These are phyloP conservation scores for Cephus sareptanus DNA, from an alignment of 2,888 invertebrate genomes.

Conservation along the genomic window DNA sequence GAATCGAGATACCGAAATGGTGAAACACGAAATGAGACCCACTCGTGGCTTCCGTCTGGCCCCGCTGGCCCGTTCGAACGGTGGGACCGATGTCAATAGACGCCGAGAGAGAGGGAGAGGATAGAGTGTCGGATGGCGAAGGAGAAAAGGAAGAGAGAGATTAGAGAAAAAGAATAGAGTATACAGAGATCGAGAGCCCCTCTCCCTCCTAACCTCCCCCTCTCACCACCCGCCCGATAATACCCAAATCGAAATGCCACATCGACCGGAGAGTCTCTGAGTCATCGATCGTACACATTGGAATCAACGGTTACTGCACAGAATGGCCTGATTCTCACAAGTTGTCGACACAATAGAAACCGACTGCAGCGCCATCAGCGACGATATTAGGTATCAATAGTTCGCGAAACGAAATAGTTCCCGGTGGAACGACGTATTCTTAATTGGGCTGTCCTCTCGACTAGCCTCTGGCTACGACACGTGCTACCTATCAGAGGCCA, in stretches of 20 bases:
- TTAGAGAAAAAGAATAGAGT: background rate
- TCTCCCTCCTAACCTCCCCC: too few relatives aligned
- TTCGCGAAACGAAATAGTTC: background rate
- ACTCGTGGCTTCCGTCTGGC: background rate
- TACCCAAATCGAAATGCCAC: background rate
- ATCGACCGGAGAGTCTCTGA: background rate
- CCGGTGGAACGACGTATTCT: background rate
- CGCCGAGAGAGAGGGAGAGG: conserved; percentile 4
- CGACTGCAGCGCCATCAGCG: background rate
- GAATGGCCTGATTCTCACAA: background rate
- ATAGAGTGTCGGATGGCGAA: background rate
- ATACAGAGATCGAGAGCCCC: too few relatives aligned
- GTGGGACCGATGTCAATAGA: background rate
- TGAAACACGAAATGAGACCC: background rate
- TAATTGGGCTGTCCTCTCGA: background rate
- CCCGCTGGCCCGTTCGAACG: background rate
- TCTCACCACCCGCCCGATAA: background rate
- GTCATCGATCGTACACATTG: background rate
- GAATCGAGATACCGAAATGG: background rate
- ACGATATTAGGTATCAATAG: background rate
- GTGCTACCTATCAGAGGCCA: background rate
- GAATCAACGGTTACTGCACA: background rate
- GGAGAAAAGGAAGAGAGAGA: background rate
- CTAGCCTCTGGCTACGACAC: background rate
- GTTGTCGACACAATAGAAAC: background rate